Base-by-base conservation (phyloP, 2,797 vertebrate genomes). In the Hypotaenidia philippensis region DNA sequence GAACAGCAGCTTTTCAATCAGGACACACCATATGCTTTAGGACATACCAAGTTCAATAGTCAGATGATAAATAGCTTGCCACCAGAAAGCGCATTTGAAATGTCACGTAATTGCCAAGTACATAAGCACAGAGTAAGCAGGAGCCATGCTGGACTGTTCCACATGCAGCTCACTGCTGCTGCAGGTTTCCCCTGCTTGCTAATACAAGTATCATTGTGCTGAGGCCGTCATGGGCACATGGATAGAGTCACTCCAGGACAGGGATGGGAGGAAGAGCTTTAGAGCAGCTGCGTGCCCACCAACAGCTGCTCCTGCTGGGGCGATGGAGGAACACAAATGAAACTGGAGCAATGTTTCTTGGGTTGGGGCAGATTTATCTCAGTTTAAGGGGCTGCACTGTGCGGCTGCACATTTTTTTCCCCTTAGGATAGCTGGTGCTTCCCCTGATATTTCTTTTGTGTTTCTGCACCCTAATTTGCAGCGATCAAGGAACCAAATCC, bases 1-100 rank as follows among this genome's bases (percentile, higher is more conserved):
- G 87, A 90, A 86, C 70, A 93, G 83, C 61, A 83, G 44, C 84
- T 97, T 96, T 96, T 97, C 96, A 92, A 85, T 95, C 96, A 96
- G 72, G 65, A 72, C 52, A 41, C 38, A 38, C 9, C 20, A 4
- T 8, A 75, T 8, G 65, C 93, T 91, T 83, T 86, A 97, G 91
- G 94, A 97, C 97, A 95, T 87, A 96, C 74, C 74, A 93, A 95
- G 86, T 96, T 97, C 86, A 80, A 56, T 14, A 89, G 87, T 53
- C 85, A 65, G 77, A 81, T 79, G 94, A 93, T 84, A 95, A 97
- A 95, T 72, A 95, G 93, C 89, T 84, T 94, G 89, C 94, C 83
- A 94, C 55, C n/a, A 80, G 66, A 97, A 94, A 91, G n/a, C 18
- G 23, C 23, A 66, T 86, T 92, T 14, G 17, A 13, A 84, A 91